Evolutionary conservation across 2,797 vertebrate species (phyloP).

Genomic region (Schizothorax lantsangensis): DNA sequence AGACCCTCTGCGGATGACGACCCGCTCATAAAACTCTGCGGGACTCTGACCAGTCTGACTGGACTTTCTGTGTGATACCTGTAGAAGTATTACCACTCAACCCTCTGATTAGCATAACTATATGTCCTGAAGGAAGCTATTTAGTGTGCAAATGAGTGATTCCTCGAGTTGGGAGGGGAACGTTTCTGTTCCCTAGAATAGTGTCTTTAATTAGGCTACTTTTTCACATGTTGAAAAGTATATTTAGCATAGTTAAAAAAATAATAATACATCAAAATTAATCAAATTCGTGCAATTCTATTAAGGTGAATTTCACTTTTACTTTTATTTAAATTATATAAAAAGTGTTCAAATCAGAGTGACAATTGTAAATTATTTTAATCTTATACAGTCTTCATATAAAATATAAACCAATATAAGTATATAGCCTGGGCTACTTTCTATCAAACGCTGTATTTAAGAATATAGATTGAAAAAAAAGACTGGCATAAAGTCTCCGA

Average conservation of each 20-base stretch:
- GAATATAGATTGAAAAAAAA: too few relatives aligned
- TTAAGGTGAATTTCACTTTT: background rate
- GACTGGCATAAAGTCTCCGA: too few relatives aligned
- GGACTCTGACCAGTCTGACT: conserved; percentile 52
- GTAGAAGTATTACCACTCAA: conserved; percentile 10
- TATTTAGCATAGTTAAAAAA: too few relatives aligned
- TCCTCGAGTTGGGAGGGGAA: background rate
- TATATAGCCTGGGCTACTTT: too few relatives aligned
- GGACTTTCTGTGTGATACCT: conserved; percentile 14
- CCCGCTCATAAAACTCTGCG: conserved; percentile 63
- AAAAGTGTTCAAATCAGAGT: background rate
- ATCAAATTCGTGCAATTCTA: background rate
- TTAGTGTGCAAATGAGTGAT: conserved; percentile 7
- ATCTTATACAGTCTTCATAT: background rate
- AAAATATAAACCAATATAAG: too few relatives aligned
- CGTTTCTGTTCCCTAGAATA: background rate
- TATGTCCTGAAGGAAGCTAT: background rate
- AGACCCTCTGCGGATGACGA: conserved; percentile 70
- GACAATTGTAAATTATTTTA: too few relatives aligned
- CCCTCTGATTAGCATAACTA: background rate
- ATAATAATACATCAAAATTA: too few relatives aligned
- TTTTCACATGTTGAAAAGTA: background rate
- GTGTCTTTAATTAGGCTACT: background rate
- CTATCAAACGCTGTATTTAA: too few relatives aligned
- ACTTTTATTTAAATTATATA: background rate